phyloP scores from a whole-genome alignment of 2,113 vertebrate genomes.

The Collichthys lucidus region DNA sequence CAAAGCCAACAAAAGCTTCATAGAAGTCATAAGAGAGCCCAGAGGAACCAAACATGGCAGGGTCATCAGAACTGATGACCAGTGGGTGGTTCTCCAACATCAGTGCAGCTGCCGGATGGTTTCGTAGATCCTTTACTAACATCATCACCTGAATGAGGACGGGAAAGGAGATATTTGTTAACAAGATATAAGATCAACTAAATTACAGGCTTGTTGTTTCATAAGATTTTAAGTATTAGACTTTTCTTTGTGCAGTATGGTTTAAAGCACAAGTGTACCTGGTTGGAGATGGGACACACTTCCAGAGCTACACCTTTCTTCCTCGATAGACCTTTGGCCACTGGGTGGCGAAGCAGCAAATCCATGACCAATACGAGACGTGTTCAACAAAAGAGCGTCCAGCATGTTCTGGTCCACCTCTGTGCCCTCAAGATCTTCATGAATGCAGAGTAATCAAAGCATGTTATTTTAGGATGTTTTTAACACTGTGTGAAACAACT shows the following conservation, averaged over 20 bases:
- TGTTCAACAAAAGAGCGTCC: slow-evolving; percentile 91
- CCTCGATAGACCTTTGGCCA: slow-evolving; percentile 83
- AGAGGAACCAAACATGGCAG: slow-evolving; percentile 86
- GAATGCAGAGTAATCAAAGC: background rate
- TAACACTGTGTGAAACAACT: background rate
- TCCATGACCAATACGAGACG: slow-evolving; percentile 91
- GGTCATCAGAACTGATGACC: slow-evolving; percentile 93
- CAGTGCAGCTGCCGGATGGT: slow-evolving; percentile 87
- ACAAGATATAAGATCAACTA: background rate
- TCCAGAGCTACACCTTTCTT: slow-evolving; percentile 88
- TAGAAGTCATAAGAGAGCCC: slow-evolving; percentile 94
- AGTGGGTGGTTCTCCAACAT: slow-evolving; percentile 89
- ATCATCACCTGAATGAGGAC: slow-evolving; percentile 84
- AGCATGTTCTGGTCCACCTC: slow-evolving; percentile 89
- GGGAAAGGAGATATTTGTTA: background rate
- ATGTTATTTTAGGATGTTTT: background rate
- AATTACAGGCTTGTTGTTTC: background rate
- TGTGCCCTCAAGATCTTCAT: slow-evolving; percentile 87
- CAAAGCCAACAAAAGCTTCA: slow-evolving; percentile 90
- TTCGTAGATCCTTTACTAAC: slow-evolving; percentile 88
- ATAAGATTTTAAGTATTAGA: background rate
- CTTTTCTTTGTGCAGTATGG: too few relatives aligned
- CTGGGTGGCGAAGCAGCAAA: slow-evolving; percentile 89
- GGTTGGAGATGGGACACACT: slow-evolving; percentile 95
- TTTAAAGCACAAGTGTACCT: slow-evolving; percentile 78